Conservation (phyloP, 2,888 invertebrate species). For the Uropetala carovei region DNA sequence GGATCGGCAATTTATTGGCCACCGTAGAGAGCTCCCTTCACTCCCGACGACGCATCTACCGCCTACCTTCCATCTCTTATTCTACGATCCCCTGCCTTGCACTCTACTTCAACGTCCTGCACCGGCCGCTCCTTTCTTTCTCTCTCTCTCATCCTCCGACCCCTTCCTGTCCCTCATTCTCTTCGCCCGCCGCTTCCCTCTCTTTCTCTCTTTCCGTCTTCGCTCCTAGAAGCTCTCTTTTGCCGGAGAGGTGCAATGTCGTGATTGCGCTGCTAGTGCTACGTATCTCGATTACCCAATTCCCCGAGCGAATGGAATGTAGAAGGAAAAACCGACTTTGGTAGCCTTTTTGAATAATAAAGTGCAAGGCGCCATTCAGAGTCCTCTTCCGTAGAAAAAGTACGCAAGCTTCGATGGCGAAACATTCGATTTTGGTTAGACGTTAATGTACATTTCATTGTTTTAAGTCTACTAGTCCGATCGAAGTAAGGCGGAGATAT, state of each 20-base stretch:
- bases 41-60: not conserved
- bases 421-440: not conserved
- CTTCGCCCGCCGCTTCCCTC: not conserved
- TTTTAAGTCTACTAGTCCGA: too few relatives aligned
- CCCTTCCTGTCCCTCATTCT: not conserved
- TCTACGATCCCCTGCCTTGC: not conserved
- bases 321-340: not conserved
- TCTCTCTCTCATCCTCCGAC: too few relatives aligned
- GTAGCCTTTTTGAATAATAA: not conserved
- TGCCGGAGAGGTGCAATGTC: not conserved
- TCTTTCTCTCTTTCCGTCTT: not conserved
- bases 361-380: not conserved
- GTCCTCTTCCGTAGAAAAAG: not conserved
- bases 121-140: not conserved
- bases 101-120: not conserved
- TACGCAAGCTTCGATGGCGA: not conserved
- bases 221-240: not conserved
- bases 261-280: not conserved
- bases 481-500: too few relatives aligned
- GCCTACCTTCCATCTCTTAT: not conserved
- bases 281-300: constrained; percentile 2
- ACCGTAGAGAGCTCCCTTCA: not conserved
- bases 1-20: not conserved
- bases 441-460: not conserved
- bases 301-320: not conserved